Base-by-base conservation (phyloP, 2,113 vertebrate genomes). In the Beaufortia kweichowensis region DNA sequence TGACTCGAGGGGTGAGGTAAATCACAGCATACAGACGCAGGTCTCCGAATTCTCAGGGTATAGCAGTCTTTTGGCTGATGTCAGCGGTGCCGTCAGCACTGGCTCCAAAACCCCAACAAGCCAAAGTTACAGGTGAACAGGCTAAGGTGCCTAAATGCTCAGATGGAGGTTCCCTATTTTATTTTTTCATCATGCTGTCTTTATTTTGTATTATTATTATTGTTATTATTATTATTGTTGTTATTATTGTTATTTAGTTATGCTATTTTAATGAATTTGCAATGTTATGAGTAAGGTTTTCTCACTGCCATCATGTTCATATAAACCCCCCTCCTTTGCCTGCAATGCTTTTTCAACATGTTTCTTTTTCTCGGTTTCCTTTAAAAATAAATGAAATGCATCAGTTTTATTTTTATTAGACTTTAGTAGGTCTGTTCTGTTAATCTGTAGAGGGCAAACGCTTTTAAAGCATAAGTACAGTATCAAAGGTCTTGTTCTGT, bases 11-110 rank as follows among this genome's bases (percentile, higher is more conserved):
- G 90, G 92, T 82, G 95, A 96, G 89, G 94, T 94, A 90, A 95
- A 96, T 91, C 96, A 96, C 89, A 91, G 95, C 92, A 92, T 95
- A 92, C 92, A 94, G 93, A 98, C 95, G 88, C 91, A 95, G 76
- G 94, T 95, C 91, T 95, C 96, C 91, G 95, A 98, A 93, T 99
- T 98, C 96, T 98, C 97, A 98, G 96, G 97, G 95, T 99, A 95
- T 94, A 94, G 93, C 93, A 96, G 94, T 91, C 95, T 99, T 93
- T 94, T 99, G 93, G 95, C 95, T 90, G 95, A 98, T 91, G 96
- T 96, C 89, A 95, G 90, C 86, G 95, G 97, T 93, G 93, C 96
- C 92, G 95, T 94, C 91, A 96, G 93, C 91, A 92, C 95, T 85
- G 92, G 94, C 94, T 95, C 96, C 89, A 98, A 98, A 95, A 95